Percentiles rank a stretch among this genome's conserved stretches.
phyloP scores from a whole-genome alignment of 2,888 invertebrate genomes.

The Ochropleura leucogaster region DNA sequence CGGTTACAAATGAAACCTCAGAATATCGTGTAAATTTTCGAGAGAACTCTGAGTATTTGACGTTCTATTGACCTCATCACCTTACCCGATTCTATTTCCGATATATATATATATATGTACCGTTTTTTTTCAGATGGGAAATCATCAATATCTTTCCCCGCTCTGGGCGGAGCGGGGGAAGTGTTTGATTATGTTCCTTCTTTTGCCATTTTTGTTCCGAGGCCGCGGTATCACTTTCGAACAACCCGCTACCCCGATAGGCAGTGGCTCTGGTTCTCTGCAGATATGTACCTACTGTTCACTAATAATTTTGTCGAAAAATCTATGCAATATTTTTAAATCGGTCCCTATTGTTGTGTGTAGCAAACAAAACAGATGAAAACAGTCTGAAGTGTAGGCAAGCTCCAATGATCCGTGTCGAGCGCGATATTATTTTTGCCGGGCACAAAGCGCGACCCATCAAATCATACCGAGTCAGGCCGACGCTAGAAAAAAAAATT shows the following conservation, averaged over 20 bases:
- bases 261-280: too few species aligned
- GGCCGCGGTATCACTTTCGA: too few species aligned
- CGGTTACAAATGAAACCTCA: neutral
- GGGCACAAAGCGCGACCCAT: slow-evolving; percentile 80
- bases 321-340: slow-evolving; percentile 74
- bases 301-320: slow-evolving; percentile 47
- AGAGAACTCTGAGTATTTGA: neutral
- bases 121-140: too few species aligned
- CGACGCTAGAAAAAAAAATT: slow-evolving; percentile 78
- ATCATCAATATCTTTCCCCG: too few species aligned
- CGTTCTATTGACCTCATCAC: slow-evolving; percentile 14
- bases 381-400: slow-evolving; percentile 79
- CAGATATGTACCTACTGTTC: neutral
- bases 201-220: too few species aligned
- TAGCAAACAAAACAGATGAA: slow-evolving; percentile 78
- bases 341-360: slow-evolving; percentile 78
- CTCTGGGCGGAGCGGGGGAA: too few species aligned
- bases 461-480: slow-evolving; percentile 79
- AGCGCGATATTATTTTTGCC: slow-evolving; percentile 79
- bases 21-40: neutral
- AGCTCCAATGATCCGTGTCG: slow-evolving; percentile 80
- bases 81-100: neutral
- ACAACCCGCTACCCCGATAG: too few species aligned
- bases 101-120: neutral
- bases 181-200: too few species aligned